Base-by-base conservation (phyloP, 1,140 invertebrate species). In the Hycleus phaleratus region DNA sequence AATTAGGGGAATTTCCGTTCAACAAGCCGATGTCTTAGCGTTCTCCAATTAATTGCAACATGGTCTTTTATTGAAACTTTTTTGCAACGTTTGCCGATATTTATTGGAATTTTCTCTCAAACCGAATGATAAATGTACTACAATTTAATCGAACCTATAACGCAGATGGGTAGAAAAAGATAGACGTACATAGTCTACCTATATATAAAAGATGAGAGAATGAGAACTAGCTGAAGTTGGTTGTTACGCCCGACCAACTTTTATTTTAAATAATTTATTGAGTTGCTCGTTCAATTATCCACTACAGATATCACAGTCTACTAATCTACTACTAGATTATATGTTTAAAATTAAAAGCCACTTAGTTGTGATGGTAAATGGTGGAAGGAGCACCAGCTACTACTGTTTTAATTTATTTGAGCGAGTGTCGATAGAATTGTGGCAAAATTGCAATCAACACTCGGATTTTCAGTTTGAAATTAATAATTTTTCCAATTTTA, bases 31-130 rank as follows among this genome's bases (percentile, higher is more conserved):
- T 49, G 42, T 53, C 51, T 53, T 53, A 53, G 42, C 51, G 25
- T 45, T 53, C 7, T 53, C 51, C 51, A 53, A 53, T 53, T 53
- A 53, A 53, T 53, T 18, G 42, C 42, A 46, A 53, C 51, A 53
- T 45, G 42, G 43, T 32, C 26, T 53, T 46, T 45, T 53, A 53
- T 44, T 45, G 42, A 53, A 46, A 46, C 49, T 32, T 53, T 52
- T 53, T 46, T 53, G 38, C 12, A 26, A 24, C 40, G 51, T 32
- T 53, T 53, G 42, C 42, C 51, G 43, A 53, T 53, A 53, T 53
- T 46, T 38, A 53, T 45, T 45, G 42, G 42, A 53, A 53, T 45
- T 53, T 53, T 53, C 46, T 25, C 38, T 53, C 43, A 53, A 53
- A 44, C 42, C n/a, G 42, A 53, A 53, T 53, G 42, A 53, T 38